Percentiles rank a stretch among this genome's conserved stretches.
Conservation (phyloP, 2,797 vertebrate genomes). For the Eidolon dupreanum region DNA sequence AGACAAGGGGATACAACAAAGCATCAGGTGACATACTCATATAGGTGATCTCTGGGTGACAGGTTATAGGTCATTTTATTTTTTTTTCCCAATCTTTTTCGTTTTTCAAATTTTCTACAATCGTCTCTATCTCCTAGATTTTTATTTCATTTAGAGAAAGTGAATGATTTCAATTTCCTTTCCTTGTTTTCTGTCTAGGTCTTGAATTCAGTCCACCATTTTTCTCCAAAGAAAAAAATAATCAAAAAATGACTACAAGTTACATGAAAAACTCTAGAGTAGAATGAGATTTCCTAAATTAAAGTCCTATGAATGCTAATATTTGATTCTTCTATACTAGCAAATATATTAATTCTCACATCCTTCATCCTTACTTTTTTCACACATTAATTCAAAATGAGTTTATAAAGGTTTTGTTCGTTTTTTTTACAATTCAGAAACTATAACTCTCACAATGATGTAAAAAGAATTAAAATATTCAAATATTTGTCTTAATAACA, state of each 20-base stretch:
- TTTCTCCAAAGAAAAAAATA: not conserved
- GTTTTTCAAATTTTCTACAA: constrained; percentile 2
- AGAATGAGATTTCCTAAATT: constrained; percentile 35
- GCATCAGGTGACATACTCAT: not conserved
- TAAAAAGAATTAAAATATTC: constrained; percentile 34
- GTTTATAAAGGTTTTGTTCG: not conserved
- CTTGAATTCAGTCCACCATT: not conserved
- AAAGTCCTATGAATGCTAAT: not conserved
- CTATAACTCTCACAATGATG: not conserved
- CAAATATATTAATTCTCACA: not conserved
- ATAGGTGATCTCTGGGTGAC: not conserved
- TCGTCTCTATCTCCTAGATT: not conserved
- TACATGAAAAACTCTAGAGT: not conserved
- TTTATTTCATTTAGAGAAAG: not conserved
- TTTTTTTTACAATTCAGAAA: constrained; percentile 17
- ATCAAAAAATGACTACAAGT: constrained; percentile 6
- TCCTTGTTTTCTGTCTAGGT: not conserved
- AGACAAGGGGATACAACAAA: not conserved
- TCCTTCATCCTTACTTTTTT: not conserved
- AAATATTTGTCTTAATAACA: constrained; percentile 35
- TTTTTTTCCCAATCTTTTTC: not conserved
- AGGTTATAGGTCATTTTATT: not conserved
- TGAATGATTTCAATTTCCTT: not conserved
- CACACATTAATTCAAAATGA: not conserved
- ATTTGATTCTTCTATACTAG: not conserved